Conservation (phyloP, 2,888 invertebrate species). For the Epistrophe grossulariae region DNA sequence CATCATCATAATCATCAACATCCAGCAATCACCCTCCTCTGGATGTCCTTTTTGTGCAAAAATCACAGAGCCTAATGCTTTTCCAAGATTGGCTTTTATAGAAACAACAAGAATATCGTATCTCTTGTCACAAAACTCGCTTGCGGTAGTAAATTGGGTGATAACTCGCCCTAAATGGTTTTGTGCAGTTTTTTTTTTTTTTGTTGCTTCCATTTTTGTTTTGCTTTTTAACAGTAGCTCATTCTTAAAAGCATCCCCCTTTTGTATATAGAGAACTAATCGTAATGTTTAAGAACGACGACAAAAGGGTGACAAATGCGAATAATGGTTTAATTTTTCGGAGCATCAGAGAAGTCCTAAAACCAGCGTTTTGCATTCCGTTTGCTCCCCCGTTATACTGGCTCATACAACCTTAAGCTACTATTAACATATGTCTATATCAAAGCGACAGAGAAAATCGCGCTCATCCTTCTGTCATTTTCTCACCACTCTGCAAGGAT, state of each 20-base stretch:
- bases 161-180: slow-evolving; percentile 74
- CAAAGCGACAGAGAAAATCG: slow-evolving; percentile 43
- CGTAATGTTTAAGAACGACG: slow-evolving; percentile 55
- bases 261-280: slow-evolving; percentile 5
- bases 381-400: neutral
- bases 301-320: slow-evolving; percentile 72
- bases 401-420: neutral
- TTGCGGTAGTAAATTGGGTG: slow-evolving; percentile 70
- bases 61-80: slow-evolving; percentile 42
- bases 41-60: slow-evolving; percentile 6
- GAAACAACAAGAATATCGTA: slow-evolving; percentile 3
- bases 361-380: slow-evolving; percentile 12
- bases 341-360: slow-evolving; percentile 21
- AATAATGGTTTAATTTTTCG: slow-evolving; percentile 74
- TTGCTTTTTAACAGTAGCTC: slow-evolving; percentile 64
- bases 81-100: slow-evolving; percentile 17
- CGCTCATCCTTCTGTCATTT: slow-evolving; percentile 44
- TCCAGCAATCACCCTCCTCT: slow-evolving; percentile 54
- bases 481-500: slow-evolving; percentile 50
- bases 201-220: no score
- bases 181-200: slow-evolving; percentile 48
- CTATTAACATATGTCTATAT: slow-evolving; percentile 65
- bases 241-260: slow-evolving; percentile 23
- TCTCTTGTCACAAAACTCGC: slow-evolving; percentile 38
- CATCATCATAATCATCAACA: slow-evolving; percentile 17